These are phyloP conservation scores for Rattus norvegicus DNA, from an alignment of 2,113 vertebrate species.

Conservation along the genomic window GRCr8 NC_086024.1:32177001-32177500, in stretches of 20 bases:
- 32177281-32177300: background rate
- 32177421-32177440: background rate
- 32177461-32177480: slow-evolving; percentile 29
- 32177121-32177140: background rate
- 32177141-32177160: background rate
- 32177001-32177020: background rate
- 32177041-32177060: no score
- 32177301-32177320: background rate
- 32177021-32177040: background rate
- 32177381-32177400: background rate
- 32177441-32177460: background rate
- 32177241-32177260: background rate
- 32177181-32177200: background rate
- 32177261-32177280: background rate
- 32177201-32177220: background rate
- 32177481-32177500: background rate
- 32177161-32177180: background rate
- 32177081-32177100: background rate
- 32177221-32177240: background rate
- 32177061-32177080: background rate
- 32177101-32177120: background rate
- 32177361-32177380: background rate
- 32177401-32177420: slow-evolving; percentile 29
- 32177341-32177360: slow-evolving; percentile 35
- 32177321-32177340: background rate